Base-by-base conservation (phyloP, 1,140 invertebrate species). In the Drosophila orosa region DNA sequence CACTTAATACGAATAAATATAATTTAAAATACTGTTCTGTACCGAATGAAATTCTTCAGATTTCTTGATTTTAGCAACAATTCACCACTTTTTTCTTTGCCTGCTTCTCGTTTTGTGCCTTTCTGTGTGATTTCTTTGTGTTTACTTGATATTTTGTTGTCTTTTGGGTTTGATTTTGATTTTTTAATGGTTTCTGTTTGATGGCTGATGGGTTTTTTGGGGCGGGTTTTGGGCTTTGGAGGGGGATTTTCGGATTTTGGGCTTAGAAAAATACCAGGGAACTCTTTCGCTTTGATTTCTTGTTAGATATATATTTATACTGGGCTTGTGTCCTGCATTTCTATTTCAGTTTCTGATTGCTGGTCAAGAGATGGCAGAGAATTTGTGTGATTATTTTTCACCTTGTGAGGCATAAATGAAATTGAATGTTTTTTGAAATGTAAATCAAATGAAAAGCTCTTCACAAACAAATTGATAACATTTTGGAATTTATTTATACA, bases 251-350 rank as follows among this genome's bases (percentile, higher is more conserved):
- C 47, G 78, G 52, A 44, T 78, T 45, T 83, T 48, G 62, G 66
- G 66, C 47, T 60, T 57, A 81, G 78, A 78, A 77, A 77, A 85
- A 86, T 85, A 85, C 74, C 82, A 86, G 58, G 66, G 65, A 80
- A 59, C 84, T 67, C 61, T 77, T 80, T 54, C 61, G 57, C 59
- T 31, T 74, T 45, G 45, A 60, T 74, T 68, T 35, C 31, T 77
- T 68, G 68, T 48, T 58, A 61, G 19, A 40, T 50, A 22, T n/a
- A 48, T 48, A 27, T 52, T 66, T 56, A 48, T 63, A 44, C 44
- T 48, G 56, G 31, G 63, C 27, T 24, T 48, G 15, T 29, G 19
- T 65, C 29, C 22, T 22, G 25, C 58, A 59, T 68, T 62, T 60
- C 56, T 71, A 27, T 56, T 57, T 72, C 55, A 45, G 22, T 79